These are phyloP conservation scores for Monoplex corrugatus DNA, from an alignment of 2,888 invertebrate species.

Conservation along the genomic window DNA sequence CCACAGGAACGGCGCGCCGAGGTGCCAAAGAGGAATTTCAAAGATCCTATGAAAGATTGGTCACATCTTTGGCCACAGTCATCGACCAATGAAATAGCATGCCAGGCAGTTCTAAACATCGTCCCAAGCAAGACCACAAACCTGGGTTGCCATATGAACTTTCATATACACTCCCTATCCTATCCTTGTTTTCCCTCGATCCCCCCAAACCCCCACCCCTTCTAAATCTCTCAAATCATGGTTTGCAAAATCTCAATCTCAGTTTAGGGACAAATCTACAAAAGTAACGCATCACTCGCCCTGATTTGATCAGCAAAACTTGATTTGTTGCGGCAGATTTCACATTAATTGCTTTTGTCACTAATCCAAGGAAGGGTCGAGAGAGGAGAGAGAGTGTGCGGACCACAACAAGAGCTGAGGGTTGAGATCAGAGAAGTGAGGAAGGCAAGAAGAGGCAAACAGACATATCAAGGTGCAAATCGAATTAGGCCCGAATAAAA, in stretches of 20 bases:
- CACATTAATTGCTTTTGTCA: conserved; percentile 52
- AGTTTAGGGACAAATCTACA: conserved; percentile 57
- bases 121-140: too few species aligned
- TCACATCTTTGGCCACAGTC: too few species aligned
- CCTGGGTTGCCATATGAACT: too few species aligned
- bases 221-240: too few species aligned
- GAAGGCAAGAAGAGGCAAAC: conserved; percentile 45
- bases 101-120: too few species aligned
- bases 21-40: too few species aligned
- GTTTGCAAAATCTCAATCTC: conserved; percentile 46
- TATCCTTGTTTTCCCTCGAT: too few species aligned
- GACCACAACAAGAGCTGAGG: not conserved
- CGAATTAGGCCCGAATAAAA: conserved; percentile 48
- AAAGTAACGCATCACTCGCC: conserved; percentile 63
- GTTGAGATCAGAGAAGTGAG: conserved; percentile 26
- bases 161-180: not conserved
- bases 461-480: conserved; percentile 50
- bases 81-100: too few species aligned
- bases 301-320: conserved; percentile 56
- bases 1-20: too few species aligned
- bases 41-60: too few species aligned
- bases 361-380: conserved; percentile 47
- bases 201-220: too few species aligned
- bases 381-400: too few species aligned
- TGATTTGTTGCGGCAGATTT: conserved; percentile 46